Percentiles rank a stretch among this genome's conserved stretches.
Evolutionary conservation across 2,888 invertebrate genomes (phyloP).

Genomic region (Polymixis lichenea): DNA sequence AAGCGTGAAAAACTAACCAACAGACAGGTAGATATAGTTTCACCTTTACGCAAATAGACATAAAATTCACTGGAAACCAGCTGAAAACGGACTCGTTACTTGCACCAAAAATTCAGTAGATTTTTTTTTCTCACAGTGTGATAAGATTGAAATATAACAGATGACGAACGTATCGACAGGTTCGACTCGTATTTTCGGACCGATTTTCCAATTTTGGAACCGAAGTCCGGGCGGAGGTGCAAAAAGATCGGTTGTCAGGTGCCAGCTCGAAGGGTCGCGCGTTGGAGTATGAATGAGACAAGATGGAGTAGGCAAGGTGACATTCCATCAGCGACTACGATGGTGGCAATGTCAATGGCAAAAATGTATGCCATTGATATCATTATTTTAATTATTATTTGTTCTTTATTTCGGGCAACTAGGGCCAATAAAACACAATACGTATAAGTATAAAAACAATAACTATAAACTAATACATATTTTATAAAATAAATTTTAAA

Average conservation of each 20-base stretch:
- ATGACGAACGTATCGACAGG: conserved; percentile 17
- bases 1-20: background rate
- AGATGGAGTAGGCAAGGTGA: background rate
- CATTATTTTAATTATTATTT: too few species aligned
- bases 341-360: too few species aligned
- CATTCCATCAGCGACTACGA: background rate
- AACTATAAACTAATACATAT: too few species aligned
- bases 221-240: conserved; percentile 24
- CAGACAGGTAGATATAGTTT: background rate
- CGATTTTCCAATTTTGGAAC: conserved; percentile 55
- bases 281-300: conserved; percentile 30
- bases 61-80: background rate
- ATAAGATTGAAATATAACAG: conserved; percentile 3
- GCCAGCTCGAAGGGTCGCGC: conserved; percentile 21
- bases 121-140: background rate
- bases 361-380: too few species aligned
- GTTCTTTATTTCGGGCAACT: too few species aligned
- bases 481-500: too few species aligned
- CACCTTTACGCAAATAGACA: background rate
- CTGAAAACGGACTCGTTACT: too few species aligned
- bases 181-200: conserved; percentile 27
- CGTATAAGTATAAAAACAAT: too few species aligned
- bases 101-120: background rate
- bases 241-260: conserved; percentile 59
- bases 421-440: too few species aligned